Evolutionary conservation across 2,797 vertebrate species (phyloP), one percentile per base, ranked within the genome.

Genomic region (Tauraco hartlaubi): DNA sequence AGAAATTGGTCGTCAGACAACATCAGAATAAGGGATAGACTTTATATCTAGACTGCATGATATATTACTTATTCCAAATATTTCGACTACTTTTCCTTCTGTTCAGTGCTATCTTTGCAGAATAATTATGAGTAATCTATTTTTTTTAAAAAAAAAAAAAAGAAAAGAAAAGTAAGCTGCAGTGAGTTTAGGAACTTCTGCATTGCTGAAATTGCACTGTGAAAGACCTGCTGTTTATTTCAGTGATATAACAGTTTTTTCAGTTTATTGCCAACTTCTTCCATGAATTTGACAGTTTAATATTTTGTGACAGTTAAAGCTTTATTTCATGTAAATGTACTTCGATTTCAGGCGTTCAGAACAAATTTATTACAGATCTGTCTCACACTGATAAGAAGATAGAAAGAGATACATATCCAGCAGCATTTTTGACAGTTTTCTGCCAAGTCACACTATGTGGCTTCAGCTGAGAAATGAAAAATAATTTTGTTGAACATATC

Each of bases 291-390:
- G 54, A 76, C 52, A 68, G 49, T 71, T 68, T 59, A 84, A 69
- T 61, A 69, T 77, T 95, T 96, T 91, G 29, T 68, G 63, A 84
- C 76, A 92, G 59, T 72, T 77, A 19, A 87, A 85, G 31, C 33
- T 85, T 88, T 85, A 41, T 43, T 80, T 90, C 39, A 62, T 71
- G 62, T 74, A 83, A 85, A 93, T 31, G 9, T 55, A 43, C 48
- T 83, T 75, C 15, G 29, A 73, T 77, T 95, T 95, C 85, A 75
- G 31, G 29, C 49, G 64, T 83, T 91, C 69, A 4, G 22, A 88
- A 82, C 29, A 88, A 58, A 66, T 72, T 77, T 52, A 62, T 91
- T 92, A 37, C 64, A 21, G 51, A 46, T 94, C 85, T 92, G 63
- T 82, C 74, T 95, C 52, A 68, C 35, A 80, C 21, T 74, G 37